Conservation (phyloP, 53 echinoderm and acorn worm genomes). For the Patiria pectinifera region DNA sequence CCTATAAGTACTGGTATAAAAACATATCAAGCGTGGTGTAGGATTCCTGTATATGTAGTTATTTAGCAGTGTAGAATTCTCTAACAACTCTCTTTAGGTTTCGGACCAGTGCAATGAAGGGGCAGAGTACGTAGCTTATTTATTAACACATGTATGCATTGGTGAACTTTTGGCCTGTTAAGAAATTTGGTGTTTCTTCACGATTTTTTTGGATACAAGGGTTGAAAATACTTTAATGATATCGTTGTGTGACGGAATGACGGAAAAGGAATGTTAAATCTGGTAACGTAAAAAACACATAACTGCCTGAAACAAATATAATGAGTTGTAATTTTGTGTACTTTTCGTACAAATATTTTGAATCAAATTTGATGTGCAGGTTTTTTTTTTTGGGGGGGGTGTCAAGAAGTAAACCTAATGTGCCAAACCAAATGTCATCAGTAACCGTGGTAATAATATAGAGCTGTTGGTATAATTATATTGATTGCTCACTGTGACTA, state of each 20-base stretch:
- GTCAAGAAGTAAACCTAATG: too few relatives aligned
- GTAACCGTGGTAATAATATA: too few relatives aligned
- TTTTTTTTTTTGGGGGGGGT: too few relatives aligned
- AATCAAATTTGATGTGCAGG: background rate
- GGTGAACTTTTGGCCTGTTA: background rate
- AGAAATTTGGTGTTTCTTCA: background rate
- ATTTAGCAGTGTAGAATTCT: slow-evolving; percentile 18
- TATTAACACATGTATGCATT: slow-evolving; percentile 35
- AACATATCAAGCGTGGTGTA: background rate
- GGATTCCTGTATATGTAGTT: background rate
- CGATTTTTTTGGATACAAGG: background rate
- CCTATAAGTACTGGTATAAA: slow-evolving; percentile 18
- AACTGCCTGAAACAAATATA: background rate
- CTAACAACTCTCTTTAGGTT: slow-evolving; percentile 16
- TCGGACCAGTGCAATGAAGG: slow-evolving; percentile 49
- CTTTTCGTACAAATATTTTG: background rate
- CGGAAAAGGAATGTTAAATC: background rate
- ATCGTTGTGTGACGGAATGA: background rate
- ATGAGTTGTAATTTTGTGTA: background rate
- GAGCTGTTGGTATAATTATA: too few relatives aligned
- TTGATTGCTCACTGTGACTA: too few relatives aligned
- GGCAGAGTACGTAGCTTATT: slow-evolving; percentile 23
- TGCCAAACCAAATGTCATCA: too few relatives aligned
- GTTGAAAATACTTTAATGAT: background rate
- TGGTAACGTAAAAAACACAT: background rate